phyloP scores from a whole-genome alignment of 2,797 vertebrate genomes.

The Pristis pectinata region DNA sequence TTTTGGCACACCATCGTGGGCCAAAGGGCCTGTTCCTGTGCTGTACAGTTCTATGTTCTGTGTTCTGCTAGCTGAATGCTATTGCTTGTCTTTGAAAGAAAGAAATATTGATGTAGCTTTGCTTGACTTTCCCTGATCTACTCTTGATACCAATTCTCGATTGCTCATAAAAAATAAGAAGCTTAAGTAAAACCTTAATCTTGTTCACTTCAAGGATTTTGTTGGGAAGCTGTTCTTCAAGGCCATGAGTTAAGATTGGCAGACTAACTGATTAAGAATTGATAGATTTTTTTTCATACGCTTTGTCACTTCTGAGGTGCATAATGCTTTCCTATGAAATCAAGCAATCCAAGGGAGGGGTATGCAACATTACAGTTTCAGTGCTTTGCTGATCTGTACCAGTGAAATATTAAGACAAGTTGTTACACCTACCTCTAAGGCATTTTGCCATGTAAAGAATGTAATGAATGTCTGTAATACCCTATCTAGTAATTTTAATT shows the following conservation, averaged over 20 bases:
- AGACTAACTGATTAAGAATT: too few species aligned
- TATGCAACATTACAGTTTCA: not conserved
- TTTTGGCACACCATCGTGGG: too few species aligned
- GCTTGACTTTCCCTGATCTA: not conserved
- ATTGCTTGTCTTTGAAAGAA: not conserved
- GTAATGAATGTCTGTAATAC: not conserved
- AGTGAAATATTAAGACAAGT: not conserved
- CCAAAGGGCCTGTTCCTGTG: too few species aligned
- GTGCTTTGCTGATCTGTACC: not conserved
- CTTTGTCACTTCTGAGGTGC: not conserved
- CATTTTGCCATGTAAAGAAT: not conserved
- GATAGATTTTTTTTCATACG: too few species aligned
- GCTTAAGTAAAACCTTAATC: not conserved
- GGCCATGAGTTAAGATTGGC: too few species aligned
- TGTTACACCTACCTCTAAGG: not conserved
- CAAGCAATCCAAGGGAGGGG: not conserved
- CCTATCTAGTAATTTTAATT: not conserved
- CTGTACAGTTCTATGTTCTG: too few species aligned
- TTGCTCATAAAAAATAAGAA: not conserved
- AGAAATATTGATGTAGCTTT: not conserved
- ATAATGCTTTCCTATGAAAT: not conserved
- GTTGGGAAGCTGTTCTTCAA: not conserved
- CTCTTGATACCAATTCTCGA: not conserved
- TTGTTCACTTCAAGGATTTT: not conserved
- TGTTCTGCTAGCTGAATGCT: too few species aligned